Base-by-base conservation (phyloP, 2,888 invertebrate species). In the Andrena praecox region DNA sequence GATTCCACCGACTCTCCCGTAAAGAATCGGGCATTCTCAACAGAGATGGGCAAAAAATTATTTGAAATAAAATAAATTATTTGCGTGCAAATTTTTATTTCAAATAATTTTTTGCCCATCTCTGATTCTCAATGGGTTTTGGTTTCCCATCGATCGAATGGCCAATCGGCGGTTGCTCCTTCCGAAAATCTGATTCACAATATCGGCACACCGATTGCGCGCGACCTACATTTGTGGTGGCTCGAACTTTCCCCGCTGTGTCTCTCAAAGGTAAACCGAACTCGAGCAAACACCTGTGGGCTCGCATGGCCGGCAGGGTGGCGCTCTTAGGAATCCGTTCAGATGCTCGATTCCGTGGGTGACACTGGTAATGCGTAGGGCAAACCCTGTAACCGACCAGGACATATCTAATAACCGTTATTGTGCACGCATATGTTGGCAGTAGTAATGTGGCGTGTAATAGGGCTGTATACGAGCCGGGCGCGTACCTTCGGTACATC, bases 361-460 rank as follows among this genome's bases (percentile, higher is more conserved):
- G 83, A 68, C 80, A 67, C 48, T 70, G 54, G 72, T 85, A 85
- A 89, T 87, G 68, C 83, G 84, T 69, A 85, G 79, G 86, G 83
- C 83, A 89, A 89, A 87, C 85, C 82, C 87, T 76, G 60, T 82
- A 82, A 82, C 81, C 82, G 71, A 82, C 52, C 83, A 66, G 77
- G 77, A 68, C 86, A 87, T 89, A 89, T 89, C 90, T 91, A 92
- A 93, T 92, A 93, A 92, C 91, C 85, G 92, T 92, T 92, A 93
- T 93, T 92, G 91, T 87, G 67, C 29, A 48, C n/a, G 52, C 56
- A 12, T 86, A 87, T 92, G 91, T 93, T 93, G 92, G 92, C 92
- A 91, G 89, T 91, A 89, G 91, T 93, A 91, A 91, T 91, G 89
- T 78, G 88, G 87, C 90, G 89, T 90, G 88, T 89, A 90, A 91